These are phyloP conservation scores for Cryptocephalus moraei DNA, from an alignment of 2,888 invertebrate genomes.

Conservation along the genomic window DNA sequence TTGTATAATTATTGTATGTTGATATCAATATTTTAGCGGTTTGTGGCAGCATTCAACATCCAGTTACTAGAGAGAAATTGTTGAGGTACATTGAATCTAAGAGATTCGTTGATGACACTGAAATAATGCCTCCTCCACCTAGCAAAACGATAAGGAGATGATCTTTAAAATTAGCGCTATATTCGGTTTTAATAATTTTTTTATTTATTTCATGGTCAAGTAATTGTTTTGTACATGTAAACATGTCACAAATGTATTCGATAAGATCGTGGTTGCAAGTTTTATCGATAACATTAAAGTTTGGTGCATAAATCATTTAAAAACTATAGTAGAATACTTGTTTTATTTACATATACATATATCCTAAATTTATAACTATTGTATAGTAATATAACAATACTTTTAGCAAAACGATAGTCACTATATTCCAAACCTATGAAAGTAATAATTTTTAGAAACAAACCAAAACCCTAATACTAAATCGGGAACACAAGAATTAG, in stretches of 20 bases:
- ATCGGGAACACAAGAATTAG: no score
- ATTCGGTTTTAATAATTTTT: slow-evolving; percentile 4
- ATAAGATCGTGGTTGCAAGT: no score
- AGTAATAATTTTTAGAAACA: no score
- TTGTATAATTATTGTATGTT: not conserved
- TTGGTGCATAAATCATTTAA: no score
- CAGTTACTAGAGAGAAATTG: slow-evolving; percentile 76
- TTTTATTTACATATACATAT: no score
- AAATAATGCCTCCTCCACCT: slow-evolving; percentile 63
- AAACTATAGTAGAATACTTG: no score
- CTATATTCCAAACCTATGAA: no score
- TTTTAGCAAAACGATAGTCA: no score
- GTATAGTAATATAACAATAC: no score
- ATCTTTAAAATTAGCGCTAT: slow-evolving; percentile 6
- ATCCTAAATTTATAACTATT: no score
- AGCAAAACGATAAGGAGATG: slow-evolving; percentile 41
- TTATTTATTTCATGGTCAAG: slow-evolving; percentile 13
- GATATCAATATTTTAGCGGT: slow-evolving; percentile 52
- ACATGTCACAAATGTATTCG: not conserved
- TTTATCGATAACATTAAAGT: no score
- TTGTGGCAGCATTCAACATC: slow-evolving; percentile 66
- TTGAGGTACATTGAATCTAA: slow-evolving; percentile 60
- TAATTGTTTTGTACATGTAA: slow-evolving; percentile 11
- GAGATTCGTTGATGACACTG: slow-evolving; percentile 55
- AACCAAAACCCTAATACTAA: no score